Percentiles rank a stretch among this genome's conserved stretches.
phyloP scores from a whole-genome alignment of 2,888 invertebrate species.

The Lymantria monacha region DNA sequence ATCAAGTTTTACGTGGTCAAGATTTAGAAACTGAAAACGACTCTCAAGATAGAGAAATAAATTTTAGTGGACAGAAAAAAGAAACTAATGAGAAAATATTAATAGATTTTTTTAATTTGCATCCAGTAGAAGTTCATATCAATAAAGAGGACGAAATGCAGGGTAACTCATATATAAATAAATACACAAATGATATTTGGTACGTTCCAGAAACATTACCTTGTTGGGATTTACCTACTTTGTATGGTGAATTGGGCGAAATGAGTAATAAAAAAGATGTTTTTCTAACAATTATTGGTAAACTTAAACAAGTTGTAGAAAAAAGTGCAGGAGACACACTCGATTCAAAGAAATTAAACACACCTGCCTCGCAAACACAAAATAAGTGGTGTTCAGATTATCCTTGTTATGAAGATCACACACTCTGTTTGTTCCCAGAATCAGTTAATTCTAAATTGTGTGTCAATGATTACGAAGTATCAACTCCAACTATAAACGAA shows the following conservation, averaged over 20 bases:
- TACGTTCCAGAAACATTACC: slow-evolving; percentile 61
- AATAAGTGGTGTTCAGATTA: slow-evolving; percentile 67
- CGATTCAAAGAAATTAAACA: slow-evolving; percentile 7
- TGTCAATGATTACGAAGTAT: slow-evolving; percentile 45
- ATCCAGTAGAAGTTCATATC: slow-evolving; percentile 42
- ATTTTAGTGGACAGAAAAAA: slow-evolving; percentile 13
- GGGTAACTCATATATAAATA: not conserved
- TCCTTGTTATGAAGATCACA: slow-evolving; percentile 73
- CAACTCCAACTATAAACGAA: slow-evolving; percentile 44
- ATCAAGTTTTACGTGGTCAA: slow-evolving; percentile 5
- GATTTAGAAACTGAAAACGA: not conserved
- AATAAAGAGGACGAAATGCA: slow-evolving; percentile 8
- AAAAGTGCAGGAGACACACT: slow-evolving; percentile 8
- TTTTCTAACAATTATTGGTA: slow-evolving; percentile 46
- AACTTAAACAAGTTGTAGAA: slow-evolving; percentile 51
- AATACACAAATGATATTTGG: slow-evolving; percentile 41
- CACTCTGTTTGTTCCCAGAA: slow-evolving; percentile 61
- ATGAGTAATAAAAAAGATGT: slow-evolving; percentile 37
- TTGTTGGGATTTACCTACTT: slow-evolving; percentile 66
- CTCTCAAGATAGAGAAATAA: slow-evolving; percentile 2
- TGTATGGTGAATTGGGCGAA: slow-evolving; percentile 53
- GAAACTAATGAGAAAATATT: slow-evolving; percentile 24
- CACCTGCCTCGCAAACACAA: slow-evolving; percentile 19
- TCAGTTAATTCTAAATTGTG: slow-evolving; percentile 52
- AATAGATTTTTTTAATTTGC: slow-evolving; percentile 54